Base-by-base conservation (phyloP, 2,888 invertebrate species). In the Xanthia icteritia region DNA sequence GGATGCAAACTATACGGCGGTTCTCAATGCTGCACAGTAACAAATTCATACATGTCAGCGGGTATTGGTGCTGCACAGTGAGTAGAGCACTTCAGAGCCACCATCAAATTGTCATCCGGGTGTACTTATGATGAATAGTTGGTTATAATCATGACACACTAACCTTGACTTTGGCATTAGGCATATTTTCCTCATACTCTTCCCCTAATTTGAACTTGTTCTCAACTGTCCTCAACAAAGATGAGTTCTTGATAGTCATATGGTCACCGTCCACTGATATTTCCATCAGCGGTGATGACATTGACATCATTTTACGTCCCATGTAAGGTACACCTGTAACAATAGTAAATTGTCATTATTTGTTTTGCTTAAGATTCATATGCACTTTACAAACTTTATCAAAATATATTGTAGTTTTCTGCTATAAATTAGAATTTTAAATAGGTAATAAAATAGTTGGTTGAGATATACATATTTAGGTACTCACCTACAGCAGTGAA, bases 151-250 rank as follows among this genome's bases (percentile, higher is more conserved):
- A 63, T 31, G n/a, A 1, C n/a, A n/a, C n/a, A 56, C 56, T 87
- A 93, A 90, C 97, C 97, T 95, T 96, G 58, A 96, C 93, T 39
- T 86, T 89, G 17, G 93, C 92, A 80, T 95, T 97, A 5, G 97
- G 97, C 97, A 98, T 97, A 27, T 93, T 91, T 91, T 98, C 98
- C 77, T 97, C 97, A 93, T 97, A 98, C 88, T 97, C 97, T 87
- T 97, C 97, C 23, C 97, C 97, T 42, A 97, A 90, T 89, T 95
- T 97, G 89, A 98, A 98, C 77, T 93, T 97, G 51, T 92, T 88
- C 88, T 97, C 97, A 11, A 94, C 92, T 15, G 97, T 97, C 82
- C 97, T 95, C 67, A 98, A 85, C 69, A 97, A 87, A 0, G 97
- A 97, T 36, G 95, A 93, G 73, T 95, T 97, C 84, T 97, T 97